Percentiles rank a stretch among this genome's conserved stretches.
Evolutionary conservation across 2,797 vertebrate species (phyloP).

Genomic region (Coranthus polyacanthus): DNA sequence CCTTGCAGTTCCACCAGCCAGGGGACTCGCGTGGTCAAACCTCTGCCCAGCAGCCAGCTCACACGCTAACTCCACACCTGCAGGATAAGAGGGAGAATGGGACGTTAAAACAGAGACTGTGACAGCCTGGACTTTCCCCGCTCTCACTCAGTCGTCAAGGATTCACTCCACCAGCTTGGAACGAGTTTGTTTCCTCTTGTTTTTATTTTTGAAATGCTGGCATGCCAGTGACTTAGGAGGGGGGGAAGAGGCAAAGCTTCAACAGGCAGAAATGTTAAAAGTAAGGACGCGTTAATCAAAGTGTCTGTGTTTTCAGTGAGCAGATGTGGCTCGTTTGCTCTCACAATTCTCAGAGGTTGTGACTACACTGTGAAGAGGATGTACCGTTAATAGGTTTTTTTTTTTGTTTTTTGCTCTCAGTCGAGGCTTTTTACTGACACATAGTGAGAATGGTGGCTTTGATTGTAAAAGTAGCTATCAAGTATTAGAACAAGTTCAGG

Average conservation of each 20-base stretch:
- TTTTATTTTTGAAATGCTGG: slow-evolving; percentile 53
- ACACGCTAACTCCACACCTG: slow-evolving; percentile 41
- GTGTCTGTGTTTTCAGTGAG: slow-evolving; percentile 33
- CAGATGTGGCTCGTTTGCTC: slow-evolving; percentile 20
- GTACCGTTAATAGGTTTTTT: slow-evolving; percentile 25
- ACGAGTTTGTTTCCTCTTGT: slow-evolving; percentile 59
- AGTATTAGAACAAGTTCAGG: slow-evolving; percentile 23
- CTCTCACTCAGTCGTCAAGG: slow-evolving; percentile 40
- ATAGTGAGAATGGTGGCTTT: slow-evolving; percentile 23
- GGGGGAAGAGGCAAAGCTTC: slow-evolving; percentile 19
- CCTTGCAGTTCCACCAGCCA: slow-evolving; percentile 33
- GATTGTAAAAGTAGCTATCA: slow-evolving; percentile 33
- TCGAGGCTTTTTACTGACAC: slow-evolving; percentile 53
- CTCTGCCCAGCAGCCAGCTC: slow-evolving; percentile 18
- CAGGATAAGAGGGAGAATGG: slow-evolving; percentile 33
- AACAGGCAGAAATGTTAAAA: slow-evolving; percentile 29
- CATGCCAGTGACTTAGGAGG: slow-evolving; percentile 17
- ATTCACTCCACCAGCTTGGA: slow-evolving; percentile 80
- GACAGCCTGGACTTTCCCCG: slow-evolving; percentile 47
- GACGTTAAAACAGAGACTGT: slow-evolving; percentile 60
- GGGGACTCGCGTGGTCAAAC: slow-evolving; percentile 48
- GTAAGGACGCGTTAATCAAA: slow-evolving; percentile 38
- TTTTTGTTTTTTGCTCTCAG: slow-evolving; percentile 49
- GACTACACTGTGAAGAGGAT: slow-evolving; percentile 63
- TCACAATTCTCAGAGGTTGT: slow-evolving; percentile 35